Evolutionary conservation across 2,113 vertebrate genomes (phyloP).

Genomic region (Scortum barcoo): DNA sequence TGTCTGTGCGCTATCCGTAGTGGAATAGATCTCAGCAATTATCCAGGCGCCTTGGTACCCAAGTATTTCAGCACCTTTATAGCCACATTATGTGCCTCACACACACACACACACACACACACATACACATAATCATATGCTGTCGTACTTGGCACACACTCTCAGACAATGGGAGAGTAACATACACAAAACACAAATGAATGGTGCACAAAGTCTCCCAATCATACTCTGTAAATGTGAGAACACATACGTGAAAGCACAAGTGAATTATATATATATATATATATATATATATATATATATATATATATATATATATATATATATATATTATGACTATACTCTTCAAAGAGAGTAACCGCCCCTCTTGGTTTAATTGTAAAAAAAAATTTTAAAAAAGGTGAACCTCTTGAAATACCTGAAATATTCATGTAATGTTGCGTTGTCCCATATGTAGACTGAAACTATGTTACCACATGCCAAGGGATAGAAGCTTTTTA

Average conservation of each 20-base stretch:
- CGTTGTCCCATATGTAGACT: neutral
- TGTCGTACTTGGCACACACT: constrained; percentile 11
- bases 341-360: neutral
- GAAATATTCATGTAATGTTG: neutral
- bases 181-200: constrained; percentile 18
- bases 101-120: constrained; percentile 15
- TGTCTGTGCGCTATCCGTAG: neutral
- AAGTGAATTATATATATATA: neutral
- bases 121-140: neutral
- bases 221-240: neutral
- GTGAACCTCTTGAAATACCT: neutral
- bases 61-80: constrained; percentile 37
- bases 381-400: no score
- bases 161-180: neutral
- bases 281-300: no score
- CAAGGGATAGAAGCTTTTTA: neutral
- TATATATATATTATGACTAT: no score
- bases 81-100: neutral
- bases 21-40: constrained; percentile 40
- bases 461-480: constrained; percentile 11
- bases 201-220: neutral
- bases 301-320: neutral
- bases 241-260: neutral
- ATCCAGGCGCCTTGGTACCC: constrained; percentile 18
- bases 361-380: neutral